Evolutionary conservation across 2,888 invertebrate genomes (phyloP).

Genomic region (Ennomos erosarius): DNA sequence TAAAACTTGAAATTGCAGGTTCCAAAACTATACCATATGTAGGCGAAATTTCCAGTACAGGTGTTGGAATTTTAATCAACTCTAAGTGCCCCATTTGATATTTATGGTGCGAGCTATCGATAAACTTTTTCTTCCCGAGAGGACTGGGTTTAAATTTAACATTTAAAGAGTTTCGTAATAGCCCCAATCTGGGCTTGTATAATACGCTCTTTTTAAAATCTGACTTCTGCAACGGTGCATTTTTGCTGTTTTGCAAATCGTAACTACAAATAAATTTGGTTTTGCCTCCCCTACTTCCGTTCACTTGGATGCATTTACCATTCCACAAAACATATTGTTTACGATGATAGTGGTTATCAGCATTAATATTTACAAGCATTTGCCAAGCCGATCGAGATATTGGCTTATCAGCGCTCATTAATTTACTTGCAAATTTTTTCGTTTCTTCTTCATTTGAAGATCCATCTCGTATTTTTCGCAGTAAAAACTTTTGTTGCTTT

Average conservation of each 20-base stretch:
- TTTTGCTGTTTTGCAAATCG: conserved; percentile 53
- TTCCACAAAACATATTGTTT: conserved; percentile 71
- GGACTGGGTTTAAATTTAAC: conserved; percentile 85
- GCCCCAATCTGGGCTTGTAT: conserved; percentile 50
- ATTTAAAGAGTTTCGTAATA: conserved; percentile 63
- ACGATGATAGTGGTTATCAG: conserved; percentile 55
- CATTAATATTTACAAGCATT: conserved; percentile 76
- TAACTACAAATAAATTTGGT: conserved; percentile 63
- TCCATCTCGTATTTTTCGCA: conserved; percentile 69
- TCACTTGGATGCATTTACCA: conserved; percentile 64
- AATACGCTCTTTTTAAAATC: conserved; percentile 35
- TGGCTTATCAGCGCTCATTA: conserved; percentile 62
- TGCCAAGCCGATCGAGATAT: conserved; percentile 72
- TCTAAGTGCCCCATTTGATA: conserved; percentile 74
- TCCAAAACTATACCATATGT: conserved; percentile 75
- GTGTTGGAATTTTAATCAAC: conserved; percentile 78
- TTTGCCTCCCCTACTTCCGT: conserved; percentile 72
- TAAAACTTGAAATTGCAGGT: conserved; percentile 67
- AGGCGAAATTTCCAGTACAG: conserved; percentile 78
- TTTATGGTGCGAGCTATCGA: conserved; percentile 75
- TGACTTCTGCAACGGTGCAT: conserved; percentile 37
- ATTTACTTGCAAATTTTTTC: conserved; percentile 60
- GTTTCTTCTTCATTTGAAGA: conserved; percentile 62
- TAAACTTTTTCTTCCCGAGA: conserved; percentile 73
- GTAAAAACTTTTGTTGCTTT: conserved; percentile 62